Evolutionary conservation across 2,888 invertebrate genomes (phyloP).

Genomic region (Dermolepida albohirtum): DNA sequence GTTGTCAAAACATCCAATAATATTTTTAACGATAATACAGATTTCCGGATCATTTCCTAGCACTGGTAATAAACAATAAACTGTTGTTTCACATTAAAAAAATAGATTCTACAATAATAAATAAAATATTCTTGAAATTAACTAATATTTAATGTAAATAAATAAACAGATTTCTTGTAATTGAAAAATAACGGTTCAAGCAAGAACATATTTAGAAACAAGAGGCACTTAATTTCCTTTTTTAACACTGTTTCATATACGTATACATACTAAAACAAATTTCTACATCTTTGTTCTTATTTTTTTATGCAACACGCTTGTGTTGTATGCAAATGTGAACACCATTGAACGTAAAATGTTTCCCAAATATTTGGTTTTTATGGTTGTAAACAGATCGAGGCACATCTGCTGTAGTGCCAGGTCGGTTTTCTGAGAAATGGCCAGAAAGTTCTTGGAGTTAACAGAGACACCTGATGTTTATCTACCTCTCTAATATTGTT

Average conservation of each 20-base stretch:
- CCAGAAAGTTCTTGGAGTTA: slow-evolving; percentile 58
- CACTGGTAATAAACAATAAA: no score
- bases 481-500: slow-evolving; percentile 44
- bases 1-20: no score
- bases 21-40: no score
- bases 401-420: slow-evolving; percentile 50
- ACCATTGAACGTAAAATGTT: slow-evolving; percentile 23
- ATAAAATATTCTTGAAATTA: no score
- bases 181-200: no score
- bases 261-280: not conserved
- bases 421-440: slow-evolving; percentile 58
- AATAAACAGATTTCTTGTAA: not conserved
- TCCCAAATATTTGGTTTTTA: slow-evolving; percentile 44
- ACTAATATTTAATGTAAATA: no score
- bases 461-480: slow-evolving; percentile 55
- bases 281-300: not conserved
- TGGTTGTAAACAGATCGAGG: slow-evolving; percentile 47
- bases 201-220: no score
- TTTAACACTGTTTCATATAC: not conserved
- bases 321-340: slow-evolving; percentile 28
- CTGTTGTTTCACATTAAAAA: no score
- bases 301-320: slow-evolving; percentile 5
- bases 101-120: no score
- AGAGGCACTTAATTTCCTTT: no score
- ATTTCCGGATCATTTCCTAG: no score